Conservation (phyloP, 2,888 invertebrate species). For the Sinodicranocentrus sp. region DNA sequence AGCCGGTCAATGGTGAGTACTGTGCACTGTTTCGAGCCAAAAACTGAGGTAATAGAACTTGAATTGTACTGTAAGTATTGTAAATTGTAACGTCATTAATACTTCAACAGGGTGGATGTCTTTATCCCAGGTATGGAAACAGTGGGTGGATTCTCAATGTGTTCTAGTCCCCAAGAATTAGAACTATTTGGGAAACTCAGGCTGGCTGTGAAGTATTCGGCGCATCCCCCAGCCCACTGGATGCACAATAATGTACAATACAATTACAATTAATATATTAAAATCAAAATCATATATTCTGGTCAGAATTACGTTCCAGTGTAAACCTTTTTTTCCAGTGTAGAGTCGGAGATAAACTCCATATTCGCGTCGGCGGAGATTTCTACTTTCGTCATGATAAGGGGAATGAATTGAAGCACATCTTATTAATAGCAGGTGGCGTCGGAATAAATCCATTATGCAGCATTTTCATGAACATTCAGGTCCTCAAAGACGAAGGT, state of each 20-base stretch:
- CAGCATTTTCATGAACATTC: constrained; percentile 76
- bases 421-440: constrained; percentile 79
- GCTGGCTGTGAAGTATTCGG: constrained; percentile 79
- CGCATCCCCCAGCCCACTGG: constrained; percentile 79
- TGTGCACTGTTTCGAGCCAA: too few relatives aligned
- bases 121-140: constrained; percentile 78
- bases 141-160: constrained; percentile 80
- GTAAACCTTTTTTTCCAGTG: too few relatives aligned
- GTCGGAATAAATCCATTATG: constrained; percentile 80
- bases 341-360: constrained; percentile 77
- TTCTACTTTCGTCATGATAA: constrained; percentile 74
- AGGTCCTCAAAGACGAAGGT: constrained; percentile 76
- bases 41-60: too few relatives aligned
- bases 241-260: constrained; percentile 77
- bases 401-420: constrained; percentile 15
- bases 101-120: constrained; percentile 79
- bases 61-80: too few relatives aligned
- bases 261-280: too few relatives aligned
- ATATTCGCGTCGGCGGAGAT: constrained; percentile 79
- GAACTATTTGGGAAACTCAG: constrained; percentile 76
- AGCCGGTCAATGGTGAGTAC: constrained; percentile 80
- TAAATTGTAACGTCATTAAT: too few relatives aligned
- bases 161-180: constrained; percentile 78
- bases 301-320: too few relatives aligned
- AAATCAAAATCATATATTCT: too few relatives aligned